phyloP scores from a whole-genome alignment of 2,113 vertebrate species.

The Orientallactaga bullata region DNA sequence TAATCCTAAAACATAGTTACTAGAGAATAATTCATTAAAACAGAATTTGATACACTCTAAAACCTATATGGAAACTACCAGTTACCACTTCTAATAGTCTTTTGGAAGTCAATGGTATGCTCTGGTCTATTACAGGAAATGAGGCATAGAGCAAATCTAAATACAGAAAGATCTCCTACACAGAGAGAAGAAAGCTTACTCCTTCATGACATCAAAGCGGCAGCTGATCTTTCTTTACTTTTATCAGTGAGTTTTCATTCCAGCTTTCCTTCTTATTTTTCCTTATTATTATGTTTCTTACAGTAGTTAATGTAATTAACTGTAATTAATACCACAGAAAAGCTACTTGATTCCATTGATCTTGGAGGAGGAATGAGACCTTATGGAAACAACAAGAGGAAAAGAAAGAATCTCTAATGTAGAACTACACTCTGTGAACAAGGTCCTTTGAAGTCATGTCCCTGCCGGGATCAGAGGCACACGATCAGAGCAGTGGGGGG shows the following conservation, averaged over 20 bases:
- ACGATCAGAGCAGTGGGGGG: too few relatives aligned
- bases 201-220: conserved; percentile 22
- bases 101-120: conserved; percentile 68
- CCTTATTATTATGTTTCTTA: conserved; percentile 51
- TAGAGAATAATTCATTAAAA: conserved; percentile 79
- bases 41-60: conserved; percentile 73
- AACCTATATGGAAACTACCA: conserved; percentile 73
- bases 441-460: conserved; percentile 60
- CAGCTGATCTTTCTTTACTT: too few relatives aligned
- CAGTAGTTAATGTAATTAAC: conserved; percentile 47
- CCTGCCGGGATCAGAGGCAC: conserved; percentile 53
- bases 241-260: conserved; percentile 57
- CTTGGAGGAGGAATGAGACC: conserved; percentile 48
- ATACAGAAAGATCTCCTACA: conserved; percentile 36
- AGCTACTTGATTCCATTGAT: conserved; percentile 55
- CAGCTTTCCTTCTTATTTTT: conserved; percentile 69
- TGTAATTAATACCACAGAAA: conserved; percentile 54
- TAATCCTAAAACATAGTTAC: conserved; percentile 85
- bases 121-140: conserved; percentile 29
- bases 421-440: conserved; percentile 68
- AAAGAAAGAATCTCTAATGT: conserved; percentile 69
- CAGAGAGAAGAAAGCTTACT: conserved; percentile 60
- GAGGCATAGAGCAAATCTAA: conserved; percentile 12
- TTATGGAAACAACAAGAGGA: conserved; percentile 29
- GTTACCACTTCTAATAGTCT: conserved; percentile 65